Evolutionary conservation across 1,140 invertebrate species (phyloP).

Genomic region (Drosophila neocordata): DNA sequence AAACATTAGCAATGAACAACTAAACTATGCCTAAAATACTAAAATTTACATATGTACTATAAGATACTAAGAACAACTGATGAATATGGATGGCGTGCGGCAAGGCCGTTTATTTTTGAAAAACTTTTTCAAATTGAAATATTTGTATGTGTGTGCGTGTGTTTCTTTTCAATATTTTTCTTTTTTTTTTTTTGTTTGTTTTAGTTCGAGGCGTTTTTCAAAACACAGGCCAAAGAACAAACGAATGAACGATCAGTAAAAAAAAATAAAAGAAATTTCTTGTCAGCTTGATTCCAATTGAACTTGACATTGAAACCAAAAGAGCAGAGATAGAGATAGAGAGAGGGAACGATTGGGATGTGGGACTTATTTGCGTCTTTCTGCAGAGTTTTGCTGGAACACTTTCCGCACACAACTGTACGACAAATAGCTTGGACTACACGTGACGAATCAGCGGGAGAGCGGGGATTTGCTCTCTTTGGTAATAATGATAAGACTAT

Average conservation of each 20-base stretch:
- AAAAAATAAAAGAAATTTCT: conserved; percentile 4
- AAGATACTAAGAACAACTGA: conserved; percentile 12
- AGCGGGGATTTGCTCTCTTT: neutral
- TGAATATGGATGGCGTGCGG: conserved; percentile 33
- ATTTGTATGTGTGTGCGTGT: neutral
- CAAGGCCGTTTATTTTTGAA: conserved; percentile 76
- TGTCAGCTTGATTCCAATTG: conserved; percentile 38
- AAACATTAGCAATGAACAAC: too few species aligned
- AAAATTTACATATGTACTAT: neutral
- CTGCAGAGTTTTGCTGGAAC: neutral
- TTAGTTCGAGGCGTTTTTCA: neutral
- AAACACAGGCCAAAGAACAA: conserved; percentile 36
- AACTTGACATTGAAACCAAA: conserved; percentile 73
- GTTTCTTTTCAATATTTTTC: too few species aligned
- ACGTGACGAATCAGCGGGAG: conserved; percentile 32
- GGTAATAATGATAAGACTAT: conserved; percentile 18
- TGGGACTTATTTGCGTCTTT: conserved; percentile 12
- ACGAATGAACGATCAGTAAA: neutral
- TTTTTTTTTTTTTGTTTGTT: neutral
- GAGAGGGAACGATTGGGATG: neutral
- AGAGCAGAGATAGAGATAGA: conserved; percentile 18
- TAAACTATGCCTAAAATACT: too few species aligned
- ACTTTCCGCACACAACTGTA: conserved; percentile 40
- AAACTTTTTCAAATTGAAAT: conserved; percentile 32
- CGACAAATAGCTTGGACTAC: conserved; percentile 15